Evolutionary conservation across 2,888 invertebrate species (phyloP).

Genomic region (Dolomedes plantarius): DNA sequence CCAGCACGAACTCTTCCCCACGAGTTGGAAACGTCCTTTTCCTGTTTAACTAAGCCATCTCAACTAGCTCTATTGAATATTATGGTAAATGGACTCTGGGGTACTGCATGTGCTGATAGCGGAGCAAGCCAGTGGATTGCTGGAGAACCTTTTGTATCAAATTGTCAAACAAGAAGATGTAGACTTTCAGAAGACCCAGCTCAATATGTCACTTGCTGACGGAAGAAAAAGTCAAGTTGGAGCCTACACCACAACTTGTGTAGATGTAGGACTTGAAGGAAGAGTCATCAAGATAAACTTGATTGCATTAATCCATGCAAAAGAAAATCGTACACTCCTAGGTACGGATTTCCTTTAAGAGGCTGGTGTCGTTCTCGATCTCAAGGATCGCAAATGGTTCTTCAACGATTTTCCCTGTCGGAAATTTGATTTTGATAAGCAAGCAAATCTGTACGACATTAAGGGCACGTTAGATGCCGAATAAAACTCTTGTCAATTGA

Average conservation of each 20-base stretch:
- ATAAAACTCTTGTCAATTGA: too few species aligned
- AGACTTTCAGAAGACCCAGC: too few species aligned
- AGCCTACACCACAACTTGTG: neutral
- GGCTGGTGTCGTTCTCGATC: conserved; percentile 12
- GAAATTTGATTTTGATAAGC: neutral
- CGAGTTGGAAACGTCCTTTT: too few species aligned
- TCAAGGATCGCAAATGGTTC: neutral
- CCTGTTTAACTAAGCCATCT: too few species aligned
- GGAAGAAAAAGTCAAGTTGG: conserved; percentile 10
- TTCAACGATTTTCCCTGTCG: neutral
- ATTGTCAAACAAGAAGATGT: neutral
- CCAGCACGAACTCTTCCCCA: too few species aligned
- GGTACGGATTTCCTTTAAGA: neutral
- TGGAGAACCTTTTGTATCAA: conserved; percentile 5
- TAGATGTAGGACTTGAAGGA: neutral
- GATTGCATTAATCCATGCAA: conserved; percentile 13
- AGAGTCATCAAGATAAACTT: neutral
- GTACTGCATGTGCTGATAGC: neutral
- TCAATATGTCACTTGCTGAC: too few species aligned
- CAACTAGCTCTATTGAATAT: too few species aligned
- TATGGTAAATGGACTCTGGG: too few species aligned
- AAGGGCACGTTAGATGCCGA: neutral
- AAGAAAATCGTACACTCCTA: conserved; percentile 25
- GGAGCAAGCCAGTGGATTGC: neutral
- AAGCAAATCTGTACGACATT: neutral